phyloP scores from a whole-genome alignment of 2,888 invertebrate species.

The Chymomyza procnemis region DNA sequence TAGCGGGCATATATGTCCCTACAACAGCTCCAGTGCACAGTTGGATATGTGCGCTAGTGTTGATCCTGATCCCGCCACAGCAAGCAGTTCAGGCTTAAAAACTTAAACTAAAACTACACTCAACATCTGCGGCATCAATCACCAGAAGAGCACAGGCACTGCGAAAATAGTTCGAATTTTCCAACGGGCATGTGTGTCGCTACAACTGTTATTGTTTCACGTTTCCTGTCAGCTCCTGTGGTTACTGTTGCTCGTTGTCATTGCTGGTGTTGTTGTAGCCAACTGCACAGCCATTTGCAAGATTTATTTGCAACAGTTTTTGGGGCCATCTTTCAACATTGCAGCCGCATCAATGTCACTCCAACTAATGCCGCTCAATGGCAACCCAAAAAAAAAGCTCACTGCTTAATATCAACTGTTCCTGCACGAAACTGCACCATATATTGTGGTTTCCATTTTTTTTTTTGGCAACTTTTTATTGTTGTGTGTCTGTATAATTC shows the following conservation, averaged over 20 bases:
- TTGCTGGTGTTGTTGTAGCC: neutral
- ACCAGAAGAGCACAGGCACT: too few species aligned
- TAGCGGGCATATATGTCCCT: too few species aligned
- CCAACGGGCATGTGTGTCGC: neutral
- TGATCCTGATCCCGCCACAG: too few species aligned
- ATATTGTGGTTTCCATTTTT: neutral
- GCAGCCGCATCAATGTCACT: neutral
- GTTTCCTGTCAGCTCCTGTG: neutral
- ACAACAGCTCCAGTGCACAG: too few species aligned
- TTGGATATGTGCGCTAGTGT: too few species aligned
- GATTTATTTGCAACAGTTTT: conserved; percentile 23
- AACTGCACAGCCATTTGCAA: conserved; percentile 5
- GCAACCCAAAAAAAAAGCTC: neutral
- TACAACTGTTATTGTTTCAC: neutral
- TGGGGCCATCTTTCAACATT: conserved; percentile 17
- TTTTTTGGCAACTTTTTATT: neutral
- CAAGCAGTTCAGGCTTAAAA: too few species aligned
- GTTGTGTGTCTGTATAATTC: neutral
- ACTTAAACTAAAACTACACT: too few species aligned
- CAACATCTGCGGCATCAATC: too few species aligned
- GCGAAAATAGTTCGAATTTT: too few species aligned
- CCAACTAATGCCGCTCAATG: neutral
- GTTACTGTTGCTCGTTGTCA: too few species aligned
- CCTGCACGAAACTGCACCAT: neutral
- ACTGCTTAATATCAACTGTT: too few species aligned